Evolutionary conservation across 2,113 vertebrate genomes (phyloP).

Genomic region (Tragelaphus imberbis): DNA sequence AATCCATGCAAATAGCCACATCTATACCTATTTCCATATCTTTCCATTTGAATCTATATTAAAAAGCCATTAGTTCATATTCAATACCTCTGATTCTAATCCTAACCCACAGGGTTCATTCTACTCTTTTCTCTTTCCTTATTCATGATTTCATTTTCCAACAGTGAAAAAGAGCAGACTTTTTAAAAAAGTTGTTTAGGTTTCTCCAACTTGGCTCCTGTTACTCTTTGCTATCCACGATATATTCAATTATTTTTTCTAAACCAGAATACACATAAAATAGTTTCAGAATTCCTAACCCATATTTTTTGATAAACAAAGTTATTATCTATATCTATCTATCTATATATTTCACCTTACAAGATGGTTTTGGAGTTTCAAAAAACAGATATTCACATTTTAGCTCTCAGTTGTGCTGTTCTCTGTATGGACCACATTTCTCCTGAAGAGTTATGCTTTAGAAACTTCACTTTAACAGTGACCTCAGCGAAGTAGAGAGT

Average conservation of each 20-base stretch:
- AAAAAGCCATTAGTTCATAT: neutral
- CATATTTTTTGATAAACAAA: neutral
- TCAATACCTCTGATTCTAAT: neutral
- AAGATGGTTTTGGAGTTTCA: neutral
- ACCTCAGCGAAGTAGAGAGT: neutral
- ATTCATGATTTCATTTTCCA: neutral
- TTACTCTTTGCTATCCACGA: neutral
- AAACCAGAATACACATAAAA: neutral
- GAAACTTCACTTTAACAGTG: neutral
- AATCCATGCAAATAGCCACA: neutral
- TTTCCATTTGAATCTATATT: neutral
- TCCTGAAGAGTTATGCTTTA: neutral
- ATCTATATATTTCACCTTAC: neutral
- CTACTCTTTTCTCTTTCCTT: neutral
- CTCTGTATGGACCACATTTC: neutral
- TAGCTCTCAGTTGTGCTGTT: neutral
- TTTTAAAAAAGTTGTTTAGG: neutral
- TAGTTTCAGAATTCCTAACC: neutral
- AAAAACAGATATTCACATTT: neutral
- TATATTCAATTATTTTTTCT: neutral
- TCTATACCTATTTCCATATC: neutral
- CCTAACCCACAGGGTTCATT: neutral
- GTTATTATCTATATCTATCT: neutral
- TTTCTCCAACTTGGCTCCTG: neutral
- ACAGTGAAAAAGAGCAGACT: neutral